Evolutionary conservation across 2,113 vertebrate species (phyloP).

Genomic region (Monarcha castaneiventris): DNA sequence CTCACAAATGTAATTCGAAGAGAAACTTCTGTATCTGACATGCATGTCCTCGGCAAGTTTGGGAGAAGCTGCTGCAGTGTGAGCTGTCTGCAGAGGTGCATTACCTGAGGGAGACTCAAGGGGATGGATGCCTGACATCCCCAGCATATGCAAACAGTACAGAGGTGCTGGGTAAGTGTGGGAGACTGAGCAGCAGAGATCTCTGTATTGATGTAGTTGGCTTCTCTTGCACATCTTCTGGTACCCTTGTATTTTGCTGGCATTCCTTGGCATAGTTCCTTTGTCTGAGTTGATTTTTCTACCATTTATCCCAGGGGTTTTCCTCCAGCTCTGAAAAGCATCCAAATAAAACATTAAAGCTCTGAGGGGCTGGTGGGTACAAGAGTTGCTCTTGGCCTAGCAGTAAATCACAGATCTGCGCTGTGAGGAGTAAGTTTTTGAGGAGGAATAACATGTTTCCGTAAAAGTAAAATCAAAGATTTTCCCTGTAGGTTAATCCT

Average conservation of each 20-base stretch:
- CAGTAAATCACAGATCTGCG: neutral
- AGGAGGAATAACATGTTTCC: neutral
- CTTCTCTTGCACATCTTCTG: neutral
- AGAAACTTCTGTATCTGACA: neutral
- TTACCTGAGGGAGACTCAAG: neutral
- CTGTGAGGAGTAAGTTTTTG: neutral
- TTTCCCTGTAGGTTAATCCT: neutral
- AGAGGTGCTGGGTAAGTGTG: neutral
- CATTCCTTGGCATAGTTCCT: neutral
- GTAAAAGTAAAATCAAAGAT: neutral
- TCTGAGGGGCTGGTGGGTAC: neutral
- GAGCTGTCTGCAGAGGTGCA: neutral
- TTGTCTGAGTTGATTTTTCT: neutral
- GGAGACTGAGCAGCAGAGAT: neutral
- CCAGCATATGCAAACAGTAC: neutral
- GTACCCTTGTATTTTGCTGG: neutral
- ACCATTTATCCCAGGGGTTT: neutral
- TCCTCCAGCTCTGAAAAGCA: neutral
- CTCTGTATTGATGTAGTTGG: neutral
- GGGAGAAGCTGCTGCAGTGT: neutral
- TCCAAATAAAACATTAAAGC: neutral
- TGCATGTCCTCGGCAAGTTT: neutral
- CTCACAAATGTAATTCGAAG: neutral
- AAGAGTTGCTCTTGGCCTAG: neutral
- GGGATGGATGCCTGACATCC: neutral